Evolutionary conservation across 2,888 invertebrate species (phyloP).

Genomic region (Gari tellinella): DNA sequence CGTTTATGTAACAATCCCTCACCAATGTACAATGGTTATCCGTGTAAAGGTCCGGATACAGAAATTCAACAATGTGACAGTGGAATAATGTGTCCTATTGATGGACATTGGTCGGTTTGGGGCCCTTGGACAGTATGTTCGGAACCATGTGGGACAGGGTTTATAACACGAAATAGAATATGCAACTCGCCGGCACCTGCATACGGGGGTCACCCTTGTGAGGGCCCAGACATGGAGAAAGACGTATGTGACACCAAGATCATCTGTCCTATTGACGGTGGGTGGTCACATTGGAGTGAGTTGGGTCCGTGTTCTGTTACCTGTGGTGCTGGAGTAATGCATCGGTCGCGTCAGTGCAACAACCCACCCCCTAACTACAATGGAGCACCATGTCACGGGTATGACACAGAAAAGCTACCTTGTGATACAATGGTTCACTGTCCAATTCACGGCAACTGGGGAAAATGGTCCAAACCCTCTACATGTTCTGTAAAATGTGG

Average conservation of each 20-base stretch:
- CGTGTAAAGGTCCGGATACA: slow-evolving; percentile 17
- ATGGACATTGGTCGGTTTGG: slow-evolving; percentile 33
- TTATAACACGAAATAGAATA: slow-evolving; percentile 5
- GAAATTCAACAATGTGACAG: slow-evolving; percentile 13
- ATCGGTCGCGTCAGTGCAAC: slow-evolving; percentile 19
- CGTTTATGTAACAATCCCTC: slow-evolving; percentile 32
- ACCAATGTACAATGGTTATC: slow-evolving; percentile 22
- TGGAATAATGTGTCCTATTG: slow-evolving; percentile 19
- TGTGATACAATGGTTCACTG: slow-evolving; percentile 35
- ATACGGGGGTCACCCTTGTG: slow-evolving; percentile 31
- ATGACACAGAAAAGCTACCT: slow-evolving; percentile 19
- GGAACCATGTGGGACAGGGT: slow-evolving; percentile 20
- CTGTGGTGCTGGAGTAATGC: slow-evolving; percentile 31
- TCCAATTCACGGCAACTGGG: slow-evolving; percentile 49
- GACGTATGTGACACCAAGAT: slow-evolving; percentile 18
- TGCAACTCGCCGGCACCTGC: slow-evolving; percentile 36
- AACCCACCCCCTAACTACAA: slow-evolving; percentile 37
- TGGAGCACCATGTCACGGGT: slow-evolving; percentile 45
- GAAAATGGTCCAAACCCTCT: slow-evolving; percentile 38
- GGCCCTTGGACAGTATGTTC: slow-evolving; percentile 18
- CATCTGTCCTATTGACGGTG: slow-evolving; percentile 39
- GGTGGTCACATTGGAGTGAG: slow-evolving; percentile 35
- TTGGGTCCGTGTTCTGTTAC: slow-evolving; percentile 20
- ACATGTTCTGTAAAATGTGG: slow-evolving; percentile 44
- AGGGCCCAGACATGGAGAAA: slow-evolving; percentile 16